phyloP scores from a whole-genome alignment of 1,140 invertebrate species.

The Drosophila murphyi region DNA sequence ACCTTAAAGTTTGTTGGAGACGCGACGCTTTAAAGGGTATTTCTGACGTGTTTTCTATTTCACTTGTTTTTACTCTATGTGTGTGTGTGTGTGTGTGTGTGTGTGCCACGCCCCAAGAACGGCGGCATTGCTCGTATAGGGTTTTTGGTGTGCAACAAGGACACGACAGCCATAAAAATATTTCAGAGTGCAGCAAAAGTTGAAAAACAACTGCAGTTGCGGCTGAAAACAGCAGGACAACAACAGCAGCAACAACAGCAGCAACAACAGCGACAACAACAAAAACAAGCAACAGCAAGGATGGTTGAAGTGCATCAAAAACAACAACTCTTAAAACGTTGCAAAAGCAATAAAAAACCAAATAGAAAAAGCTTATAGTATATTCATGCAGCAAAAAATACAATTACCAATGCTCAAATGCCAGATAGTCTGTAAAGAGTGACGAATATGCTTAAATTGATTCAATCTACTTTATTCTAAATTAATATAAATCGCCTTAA shows the following conservation, averaged over 20 bases:
- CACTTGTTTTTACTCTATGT: conserved; percentile 52
- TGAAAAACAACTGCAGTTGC: conserved; percentile 63
- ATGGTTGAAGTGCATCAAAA: conserved; percentile 58
- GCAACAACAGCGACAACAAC: background rate
- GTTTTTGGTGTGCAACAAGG: conserved; percentile 53
- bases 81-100: conserved; percentile 4
- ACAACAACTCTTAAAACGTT: conserved; percentile 69
- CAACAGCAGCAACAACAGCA: conserved; percentile 31
- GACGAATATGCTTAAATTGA: too few species aligned
- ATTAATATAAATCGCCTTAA: too few species aligned
- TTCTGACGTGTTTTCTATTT: conserved; percentile 68
- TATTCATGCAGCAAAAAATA: background rate
- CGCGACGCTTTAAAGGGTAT: conserved; percentile 35
- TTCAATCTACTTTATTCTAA: too few species aligned
- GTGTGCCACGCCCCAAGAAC: conserved; percentile 42
- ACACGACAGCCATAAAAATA: conserved; percentile 77
- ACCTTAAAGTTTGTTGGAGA: conserved; percentile 35
- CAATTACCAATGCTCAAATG: background rate
- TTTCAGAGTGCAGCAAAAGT: conserved; percentile 57
- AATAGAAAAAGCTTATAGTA: background rate
- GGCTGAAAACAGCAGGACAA: conserved; percentile 29
- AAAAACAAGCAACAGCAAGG: conserved; percentile 46
- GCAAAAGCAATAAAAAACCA: conserved; percentile 42
- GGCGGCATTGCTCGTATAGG: conserved; percentile 18
- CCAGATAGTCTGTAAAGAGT: background rate